Conservation (phyloP, 1,140 invertebrate genomes). For the Mya arenaria region DNA sequence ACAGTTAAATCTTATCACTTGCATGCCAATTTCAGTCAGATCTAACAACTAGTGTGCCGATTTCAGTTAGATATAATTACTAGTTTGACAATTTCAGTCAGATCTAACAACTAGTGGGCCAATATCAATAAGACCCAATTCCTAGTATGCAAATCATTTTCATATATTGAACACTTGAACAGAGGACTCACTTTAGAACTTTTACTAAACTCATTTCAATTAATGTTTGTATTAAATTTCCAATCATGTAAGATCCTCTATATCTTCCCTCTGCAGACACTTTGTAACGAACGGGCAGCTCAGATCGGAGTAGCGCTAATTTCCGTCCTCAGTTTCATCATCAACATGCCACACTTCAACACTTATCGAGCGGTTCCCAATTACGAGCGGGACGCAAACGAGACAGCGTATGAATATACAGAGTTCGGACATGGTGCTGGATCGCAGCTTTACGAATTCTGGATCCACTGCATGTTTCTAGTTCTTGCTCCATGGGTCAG, state of each 20-base stretch:
- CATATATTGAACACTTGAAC: too few relatives aligned
- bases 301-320: constrained; percentile 57
- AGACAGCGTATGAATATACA: constrained; percentile 40
- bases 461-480: constrained; percentile 69
- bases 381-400: not conserved
- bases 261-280: constrained; percentile 27
- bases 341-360: constrained; percentile 63
- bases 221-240: too few relatives aligned
- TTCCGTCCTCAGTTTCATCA: constrained; percentile 40
- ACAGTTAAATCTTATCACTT: too few relatives aligned
- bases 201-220: too few relatives aligned
- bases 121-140: too few relatives aligned
- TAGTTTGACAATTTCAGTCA: too few relatives aligned
- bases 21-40: too few relatives aligned
- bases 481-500: constrained; percentile 66
- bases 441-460: constrained; percentile 63
- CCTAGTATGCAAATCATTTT: too few relatives aligned
- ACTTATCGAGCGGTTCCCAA: constrained; percentile 43
- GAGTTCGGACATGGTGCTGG: constrained; percentile 55
- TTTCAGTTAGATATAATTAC: too few relatives aligned
- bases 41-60: too few relatives aligned
- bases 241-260: not conserved
- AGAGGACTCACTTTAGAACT: too few relatives aligned
- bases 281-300: constrained; percentile 56
- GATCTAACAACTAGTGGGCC: too few relatives aligned